Conservation (phyloP, 2,797 vertebrate species). For the Rhadinocentrus ornatus region DNA sequence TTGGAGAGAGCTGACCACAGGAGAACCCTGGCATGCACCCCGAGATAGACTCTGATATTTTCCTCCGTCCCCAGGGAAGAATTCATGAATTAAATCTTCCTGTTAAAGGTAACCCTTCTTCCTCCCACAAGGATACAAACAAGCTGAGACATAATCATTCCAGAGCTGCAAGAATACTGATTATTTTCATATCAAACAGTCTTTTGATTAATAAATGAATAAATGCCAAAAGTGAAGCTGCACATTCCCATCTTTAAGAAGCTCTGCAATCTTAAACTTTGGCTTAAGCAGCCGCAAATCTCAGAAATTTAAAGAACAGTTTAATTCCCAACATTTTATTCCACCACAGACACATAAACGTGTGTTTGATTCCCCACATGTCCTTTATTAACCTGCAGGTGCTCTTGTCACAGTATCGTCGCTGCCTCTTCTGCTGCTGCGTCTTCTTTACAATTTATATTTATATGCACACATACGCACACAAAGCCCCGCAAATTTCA, state of each 20-base stretch:
- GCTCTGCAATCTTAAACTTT: background rate
- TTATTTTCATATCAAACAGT: background rate
- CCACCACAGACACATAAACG: slow-evolving; percentile 38
- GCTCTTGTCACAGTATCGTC: slow-evolving; percentile 34
- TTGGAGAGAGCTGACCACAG: slow-evolving; percentile 70
- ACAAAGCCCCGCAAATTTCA: slow-evolving; percentile 73
- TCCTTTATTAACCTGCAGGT: slow-evolving; percentile 63
- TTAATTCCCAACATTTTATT: background rate
- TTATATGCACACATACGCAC: slow-evolving; percentile 48
- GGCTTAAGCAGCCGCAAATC: background rate
- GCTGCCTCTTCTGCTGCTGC: slow-evolving; percentile 28
- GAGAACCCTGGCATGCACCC: slow-evolving; percentile 65
- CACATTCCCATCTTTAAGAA: background rate
- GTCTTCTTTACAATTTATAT: slow-evolving; percentile 63
- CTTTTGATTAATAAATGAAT: background rate
- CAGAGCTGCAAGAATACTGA: background rate
- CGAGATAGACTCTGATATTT: slow-evolving; percentile 58
- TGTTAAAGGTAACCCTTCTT: slow-evolving; percentile 59
- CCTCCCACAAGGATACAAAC: slow-evolving; percentile 50
- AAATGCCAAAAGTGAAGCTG: background rate
- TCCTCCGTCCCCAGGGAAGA: slow-evolving; percentile 62
- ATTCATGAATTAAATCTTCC: slow-evolving; percentile 69
- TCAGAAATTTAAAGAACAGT: background rate
- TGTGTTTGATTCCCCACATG: slow-evolving; percentile 28
- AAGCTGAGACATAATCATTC: slow-evolving; percentile 12